Evolutionary conservation across 2,113 vertebrate genomes (phyloP), one percentile per base, ranked within the genome.

Genomic region (Sturnira hondurensis): DNA sequence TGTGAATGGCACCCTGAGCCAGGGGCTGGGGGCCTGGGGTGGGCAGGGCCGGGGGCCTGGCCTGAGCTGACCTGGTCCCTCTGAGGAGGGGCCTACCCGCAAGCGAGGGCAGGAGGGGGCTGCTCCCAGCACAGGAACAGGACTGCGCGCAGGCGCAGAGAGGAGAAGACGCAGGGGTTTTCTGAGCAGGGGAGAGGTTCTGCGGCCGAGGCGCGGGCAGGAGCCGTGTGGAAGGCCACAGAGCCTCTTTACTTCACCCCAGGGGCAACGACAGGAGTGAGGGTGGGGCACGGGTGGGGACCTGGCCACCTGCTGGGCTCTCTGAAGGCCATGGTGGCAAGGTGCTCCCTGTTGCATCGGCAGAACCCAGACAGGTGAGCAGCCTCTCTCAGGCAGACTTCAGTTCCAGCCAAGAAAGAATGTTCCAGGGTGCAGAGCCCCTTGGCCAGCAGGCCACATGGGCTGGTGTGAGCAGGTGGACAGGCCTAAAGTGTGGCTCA

Each of bases 231-330:
- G 24, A 85, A 71, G 24, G 90, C 5, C 31, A 56, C 16, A 20
- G 9, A 12, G 78, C 73, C 61, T 77, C 74, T 38, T 52, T 41
- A 36, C 61, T 56, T 36, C 8, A 54, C 38, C 81, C 56, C 71
- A 52, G 12, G 70, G 83, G 52, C 31, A 4, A 7, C 0, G 11
- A 12, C 4, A 28, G 43, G 7, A 16, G n/a, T 0, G 11, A 1
- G 86, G 31, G 22, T 14, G 12, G 50, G 47, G 47, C 2, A 50
- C 11, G 47, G 47, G 47, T 2, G 52, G 20, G 20, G 0, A 0
- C 10, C 7, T 14, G 31, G 67, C 16, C n/a, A 3, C 5, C 1
- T 2, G 56, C 54, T 81, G 4, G 63, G 33, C 43, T 76, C 82
- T 43, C 84, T 31, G 87, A 71, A 43, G 20, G 24, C 50, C 28